Evolutionary conservation across 2,797 vertebrate genomes (phyloP), one percentile per base, ranked within the genome.

Genomic region (Hypotaenidia okinawae): DNA sequence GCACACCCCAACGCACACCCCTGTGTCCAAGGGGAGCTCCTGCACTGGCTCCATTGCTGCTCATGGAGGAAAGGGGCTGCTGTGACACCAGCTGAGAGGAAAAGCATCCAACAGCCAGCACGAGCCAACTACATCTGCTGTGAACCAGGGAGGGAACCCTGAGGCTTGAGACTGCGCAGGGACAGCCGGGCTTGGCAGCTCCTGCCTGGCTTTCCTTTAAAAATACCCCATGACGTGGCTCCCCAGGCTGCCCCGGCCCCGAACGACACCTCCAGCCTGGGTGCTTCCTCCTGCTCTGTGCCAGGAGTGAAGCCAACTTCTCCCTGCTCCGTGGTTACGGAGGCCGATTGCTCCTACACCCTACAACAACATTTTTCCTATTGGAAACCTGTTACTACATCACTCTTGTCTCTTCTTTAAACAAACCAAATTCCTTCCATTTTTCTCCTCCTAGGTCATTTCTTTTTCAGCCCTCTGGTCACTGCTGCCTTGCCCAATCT

Each of bases 191-290:
- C 39, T 51, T 23, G 73, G 52, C 37, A 41, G 10, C 16, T 77
- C 45, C 6, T 11, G 4, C 17, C 33, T 17, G 37, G 30, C 37
- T 51, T 83, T 12, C 55, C 76, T 33, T 35, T 25, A 35, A 43
- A 87, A 59, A 14, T 6, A 30, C 0, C 43, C 49, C 0, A 0
- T 28, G 64, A 9, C 0, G 5, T 14, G 64, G 68, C 51, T 78
- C 16, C 66, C 41, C n/a, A 5, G 18, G 27, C 59, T 57, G 58
- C 45, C 28, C 61, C 6, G 0, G 83, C 58, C 47, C 58, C 0
- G 0, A 21, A 27, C 2, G 14, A 32, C 18, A 33, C 37, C 63
- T 25, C 33, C 54, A n/a, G 41, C 37, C 58, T 4, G 1, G 41
- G 35, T 0, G 2, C 21, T 28, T 17, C 35, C 49, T 13, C 2